phyloP scores from a whole-genome alignment of 2,797 vertebrate genomes.

The Astyanax mexicanus region DNA sequence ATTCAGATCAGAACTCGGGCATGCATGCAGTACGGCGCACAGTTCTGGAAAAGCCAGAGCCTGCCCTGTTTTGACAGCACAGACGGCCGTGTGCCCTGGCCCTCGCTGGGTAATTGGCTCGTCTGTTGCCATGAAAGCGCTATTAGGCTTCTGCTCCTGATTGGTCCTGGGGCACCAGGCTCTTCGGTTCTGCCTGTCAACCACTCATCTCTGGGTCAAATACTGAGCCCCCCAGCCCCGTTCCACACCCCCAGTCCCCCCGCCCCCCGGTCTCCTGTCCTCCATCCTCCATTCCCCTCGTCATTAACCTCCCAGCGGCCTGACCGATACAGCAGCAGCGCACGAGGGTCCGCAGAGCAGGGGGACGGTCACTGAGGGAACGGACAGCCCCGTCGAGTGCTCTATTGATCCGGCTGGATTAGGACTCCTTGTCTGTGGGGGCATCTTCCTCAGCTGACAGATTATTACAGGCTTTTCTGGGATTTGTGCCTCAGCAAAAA shows the following conservation, averaged over 20 bases:
- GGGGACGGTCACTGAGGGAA: constrained; percentile 41
- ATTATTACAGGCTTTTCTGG: constrained; percentile 82
- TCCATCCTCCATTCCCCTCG: constrained; percentile 44
- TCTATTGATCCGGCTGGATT: constrained; percentile 83
- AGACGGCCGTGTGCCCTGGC: constrained; percentile 61
- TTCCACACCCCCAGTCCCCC: constrained; percentile 45
- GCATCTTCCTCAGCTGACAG: constrained; percentile 79
- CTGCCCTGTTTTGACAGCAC: constrained; percentile 60
- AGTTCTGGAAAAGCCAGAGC: constrained; percentile 12
- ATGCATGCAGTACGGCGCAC: neutral
- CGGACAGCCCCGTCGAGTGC: constrained; percentile 61
- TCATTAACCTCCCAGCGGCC: constrained; percentile 74
- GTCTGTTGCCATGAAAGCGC: constrained; percentile 66
- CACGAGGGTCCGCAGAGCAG: constrained; percentile 16
- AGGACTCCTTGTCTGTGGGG: constrained; percentile 77
- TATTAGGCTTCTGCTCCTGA: constrained; percentile 65
- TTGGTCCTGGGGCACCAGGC: constrained; percentile 49
- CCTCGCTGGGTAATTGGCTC: constrained; percentile 66
- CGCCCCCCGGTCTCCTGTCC: constrained; percentile 68
- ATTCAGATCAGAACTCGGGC: neutral
- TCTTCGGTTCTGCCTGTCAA: constrained; percentile 43
- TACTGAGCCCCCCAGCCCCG: constrained; percentile 59
- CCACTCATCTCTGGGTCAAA: constrained; percentile 73
- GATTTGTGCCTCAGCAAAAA: constrained; percentile 77
- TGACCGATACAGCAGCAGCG: constrained; percentile 55